These are phyloP conservation scores for Troglohyphantes excavatus DNA, from an alignment of 2,888 invertebrate genomes.

Conservation along the genomic window DNA sequence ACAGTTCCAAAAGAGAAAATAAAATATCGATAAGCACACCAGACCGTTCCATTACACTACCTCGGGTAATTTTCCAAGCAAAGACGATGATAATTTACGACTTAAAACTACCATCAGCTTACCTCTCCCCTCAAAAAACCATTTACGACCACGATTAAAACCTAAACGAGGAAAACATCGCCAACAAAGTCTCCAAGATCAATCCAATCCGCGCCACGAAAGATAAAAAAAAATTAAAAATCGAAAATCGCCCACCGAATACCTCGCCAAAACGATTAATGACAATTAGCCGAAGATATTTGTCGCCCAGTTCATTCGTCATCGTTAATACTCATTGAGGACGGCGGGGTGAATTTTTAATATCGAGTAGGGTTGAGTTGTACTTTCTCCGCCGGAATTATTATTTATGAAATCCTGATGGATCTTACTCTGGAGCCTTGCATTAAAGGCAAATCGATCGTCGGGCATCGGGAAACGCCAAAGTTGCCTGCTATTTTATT, in stretches of 20 bases:
- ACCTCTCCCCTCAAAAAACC: not conserved
- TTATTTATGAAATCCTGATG: conserved; percentile 78
- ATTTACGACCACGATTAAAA: conserved; percentile 26
- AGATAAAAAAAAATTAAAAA: conserved; percentile 46
- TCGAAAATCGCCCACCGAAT: not conserved
- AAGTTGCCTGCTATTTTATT: conserved; percentile 76
- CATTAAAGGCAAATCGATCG: conserved; percentile 74
- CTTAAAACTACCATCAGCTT: not conserved
- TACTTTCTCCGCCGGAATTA: conserved; percentile 50
- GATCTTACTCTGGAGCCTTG: conserved; percentile 51
- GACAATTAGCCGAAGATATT: conserved; percentile 73
- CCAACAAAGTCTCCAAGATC: conserved; percentile 39
- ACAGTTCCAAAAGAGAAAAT: too few relatives aligned
- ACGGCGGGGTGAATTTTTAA: conserved; percentile 73
- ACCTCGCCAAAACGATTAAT: conserved; percentile 60
- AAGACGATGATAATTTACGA: not conserved
- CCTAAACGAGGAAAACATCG: not conserved
- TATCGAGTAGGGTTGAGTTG: conserved; percentile 30
- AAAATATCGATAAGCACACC: too few relatives aligned
- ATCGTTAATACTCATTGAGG: conserved; percentile 61
- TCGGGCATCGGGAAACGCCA: not conserved
- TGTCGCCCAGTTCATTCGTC: conserved; percentile 69
- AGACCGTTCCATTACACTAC: not conserved
- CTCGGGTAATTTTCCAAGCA: not conserved
- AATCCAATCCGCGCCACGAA: not conserved